These are phyloP conservation scores for Clepsis dumicolana DNA, from an alignment of 2,888 invertebrate species.

Conservation along the genomic window DNA sequence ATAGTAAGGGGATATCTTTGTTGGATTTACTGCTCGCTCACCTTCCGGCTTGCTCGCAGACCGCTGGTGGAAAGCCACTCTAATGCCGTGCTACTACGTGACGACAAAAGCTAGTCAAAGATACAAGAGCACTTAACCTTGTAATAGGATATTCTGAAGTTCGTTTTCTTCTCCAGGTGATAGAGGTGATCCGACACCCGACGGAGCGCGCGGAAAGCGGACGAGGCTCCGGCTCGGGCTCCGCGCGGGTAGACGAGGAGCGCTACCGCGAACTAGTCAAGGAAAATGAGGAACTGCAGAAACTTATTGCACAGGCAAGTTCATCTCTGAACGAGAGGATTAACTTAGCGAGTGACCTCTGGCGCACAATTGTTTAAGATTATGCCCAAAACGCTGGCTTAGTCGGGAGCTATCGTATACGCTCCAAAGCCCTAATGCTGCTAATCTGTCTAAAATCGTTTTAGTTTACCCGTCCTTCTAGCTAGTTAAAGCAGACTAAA, in stretches of 20 bases:
- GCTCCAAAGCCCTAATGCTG: too few species aligned
- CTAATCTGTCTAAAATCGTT: too few species aligned
- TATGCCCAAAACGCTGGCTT: too few species aligned
- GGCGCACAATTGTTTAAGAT: too few species aligned
- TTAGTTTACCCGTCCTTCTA: too few species aligned
- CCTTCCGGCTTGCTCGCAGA: too few species aligned
- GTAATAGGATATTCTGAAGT: background rate
- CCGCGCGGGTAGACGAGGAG: slow-evolving; percentile 96
- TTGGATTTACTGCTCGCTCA: background rate
- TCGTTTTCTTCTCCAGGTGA: slow-evolving; percentile 85
- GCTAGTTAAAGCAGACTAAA: too few species aligned
- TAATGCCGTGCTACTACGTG: background rate
- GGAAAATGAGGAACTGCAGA: slow-evolving; percentile 98
- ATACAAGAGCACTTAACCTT: background rate
- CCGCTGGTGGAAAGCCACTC: background rate
- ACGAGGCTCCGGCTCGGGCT: slow-evolving; percentile 93
- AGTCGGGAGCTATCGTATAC: too few species aligned
- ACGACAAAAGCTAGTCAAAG: too few species aligned
- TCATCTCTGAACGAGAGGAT: background rate
- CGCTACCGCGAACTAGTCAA: slow-evolving; percentile 95
- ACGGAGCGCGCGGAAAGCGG: slow-evolving; percentile 95
- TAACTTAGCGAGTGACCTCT: too few species aligned
- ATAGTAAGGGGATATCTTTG: background rate
- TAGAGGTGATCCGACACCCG: slow-evolving; percentile 96
- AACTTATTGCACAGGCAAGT: slow-evolving; percentile 95